phyloP scores from a whole-genome alignment of 2,113 vertebrate genomes.

The Petaurus breviceps region DNA sequence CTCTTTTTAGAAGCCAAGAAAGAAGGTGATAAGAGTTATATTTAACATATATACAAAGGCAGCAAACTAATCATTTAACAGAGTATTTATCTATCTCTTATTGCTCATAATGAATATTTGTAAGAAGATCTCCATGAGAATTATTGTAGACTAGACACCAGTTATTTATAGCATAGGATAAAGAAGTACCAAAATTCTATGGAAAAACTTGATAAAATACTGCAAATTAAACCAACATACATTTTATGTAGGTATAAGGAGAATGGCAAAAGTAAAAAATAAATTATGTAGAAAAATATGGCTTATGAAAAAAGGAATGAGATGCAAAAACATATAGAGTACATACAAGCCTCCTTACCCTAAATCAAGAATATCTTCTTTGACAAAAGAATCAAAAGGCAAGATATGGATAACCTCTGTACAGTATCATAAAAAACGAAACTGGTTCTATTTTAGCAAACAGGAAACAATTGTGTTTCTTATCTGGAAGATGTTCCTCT shows the following conservation, averaged over 20 bases:
- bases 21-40: neutral
- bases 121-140: neutral
- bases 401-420: neutral
- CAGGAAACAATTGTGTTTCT: neutral
- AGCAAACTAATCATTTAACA: neutral
- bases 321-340: neutral
- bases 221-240: neutral
- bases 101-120: neutral
- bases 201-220: neutral
- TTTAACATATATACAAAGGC: neutral
- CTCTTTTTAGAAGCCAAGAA: neutral
- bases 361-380: neutral
- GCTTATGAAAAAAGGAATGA: neutral
- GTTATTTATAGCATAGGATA: neutral
- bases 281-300: neutral
- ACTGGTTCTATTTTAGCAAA: neutral
- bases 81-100: neutral
- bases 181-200: neutral
- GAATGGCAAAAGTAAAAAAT: neutral
- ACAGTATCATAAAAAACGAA: neutral
- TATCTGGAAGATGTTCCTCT: neutral
- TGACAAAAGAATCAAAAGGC: neutral
- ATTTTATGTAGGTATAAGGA: neutral
- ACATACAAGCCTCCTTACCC: neutral
- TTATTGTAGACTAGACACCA: neutral